phyloP scores from a whole-genome alignment of 2,888 invertebrate species.

The Drosophila lacicola region DNA sequence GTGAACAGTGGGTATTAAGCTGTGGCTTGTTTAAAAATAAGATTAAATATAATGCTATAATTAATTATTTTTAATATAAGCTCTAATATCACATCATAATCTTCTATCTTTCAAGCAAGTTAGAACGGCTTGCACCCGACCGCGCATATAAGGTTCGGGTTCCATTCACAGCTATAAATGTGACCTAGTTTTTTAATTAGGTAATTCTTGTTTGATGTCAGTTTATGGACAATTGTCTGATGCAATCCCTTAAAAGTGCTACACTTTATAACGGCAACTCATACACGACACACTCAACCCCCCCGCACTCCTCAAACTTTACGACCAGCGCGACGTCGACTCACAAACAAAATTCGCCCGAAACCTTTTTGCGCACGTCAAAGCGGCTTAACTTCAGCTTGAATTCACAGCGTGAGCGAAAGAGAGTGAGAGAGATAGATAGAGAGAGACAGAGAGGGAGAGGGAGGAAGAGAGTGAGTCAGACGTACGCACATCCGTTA shows the following conservation, averaged over 20 bases:
- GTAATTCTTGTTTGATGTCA: slow-evolving; percentile 4
- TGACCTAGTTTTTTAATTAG: slow-evolving; percentile 11
- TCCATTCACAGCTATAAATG: not conserved
- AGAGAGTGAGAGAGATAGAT: not conserved
- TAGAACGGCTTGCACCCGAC: not conserved
- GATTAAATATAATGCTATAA: not conserved
- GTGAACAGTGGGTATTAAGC: no score
- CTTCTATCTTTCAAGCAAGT: not conserved
- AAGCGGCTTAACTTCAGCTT: slow-evolving; percentile 39
- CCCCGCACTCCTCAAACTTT: not conserved
- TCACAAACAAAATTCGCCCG: slow-evolving; percentile 21
- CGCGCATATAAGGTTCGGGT: not conserved
- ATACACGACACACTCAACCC: not conserved
- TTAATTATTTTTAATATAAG: not conserved
- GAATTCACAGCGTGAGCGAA: not conserved
- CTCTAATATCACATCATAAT: not conserved
- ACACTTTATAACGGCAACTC: slow-evolving; percentile 13
- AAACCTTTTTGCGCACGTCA: slow-evolving; percentile 51
- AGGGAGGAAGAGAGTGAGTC: not conserved
- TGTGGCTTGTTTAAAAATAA: no score
- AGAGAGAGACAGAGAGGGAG: not conserved
- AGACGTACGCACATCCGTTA: slow-evolving; percentile 52
- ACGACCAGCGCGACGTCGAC: not conserved
- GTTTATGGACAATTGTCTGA: slow-evolving; percentile 15
- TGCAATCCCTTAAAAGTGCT: slow-evolving; percentile 11